phyloP scores from a whole-genome alignment of 2,888 invertebrate genomes.

The Cecidostiba fungosa region DNA sequence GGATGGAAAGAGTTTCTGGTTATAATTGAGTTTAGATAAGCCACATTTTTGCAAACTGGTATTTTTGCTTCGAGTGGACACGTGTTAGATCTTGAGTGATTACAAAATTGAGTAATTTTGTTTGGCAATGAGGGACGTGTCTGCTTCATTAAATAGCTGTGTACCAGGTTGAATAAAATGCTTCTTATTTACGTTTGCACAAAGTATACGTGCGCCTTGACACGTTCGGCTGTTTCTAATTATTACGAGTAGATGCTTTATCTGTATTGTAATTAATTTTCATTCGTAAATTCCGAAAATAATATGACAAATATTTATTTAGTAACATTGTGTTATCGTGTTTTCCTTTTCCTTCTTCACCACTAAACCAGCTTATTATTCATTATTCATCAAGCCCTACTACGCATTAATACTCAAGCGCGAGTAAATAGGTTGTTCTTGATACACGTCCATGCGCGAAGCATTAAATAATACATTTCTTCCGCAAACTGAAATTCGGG shows the following conservation, averaged over 20 bases:
- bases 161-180: background rate
- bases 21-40: background rate
- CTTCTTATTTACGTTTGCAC: too few species aligned
- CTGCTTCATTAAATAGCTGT: background rate
- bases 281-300: background rate
- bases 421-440: background rate
- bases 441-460: background rate
- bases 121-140: background rate
- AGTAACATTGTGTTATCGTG: background rate
- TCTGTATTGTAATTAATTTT: background rate
- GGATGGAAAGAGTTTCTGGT: background rate
- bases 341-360: background rate
- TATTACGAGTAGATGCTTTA: background rate
- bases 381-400: background rate
- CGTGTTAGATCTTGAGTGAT: background rate
- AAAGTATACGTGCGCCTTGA: background rate
- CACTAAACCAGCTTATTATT: background rate
- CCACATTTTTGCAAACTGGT: background rate
- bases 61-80: background rate
- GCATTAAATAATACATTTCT: background rate
- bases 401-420: too few species aligned
- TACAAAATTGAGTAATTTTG: constrained; percentile 4
- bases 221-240: background rate
- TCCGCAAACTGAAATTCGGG: constrained; percentile 21
- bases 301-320: background rate